phyloP scores from a whole-genome alignment of 2,113 vertebrate species.

The Stegostoma tigrinum region DNA sequence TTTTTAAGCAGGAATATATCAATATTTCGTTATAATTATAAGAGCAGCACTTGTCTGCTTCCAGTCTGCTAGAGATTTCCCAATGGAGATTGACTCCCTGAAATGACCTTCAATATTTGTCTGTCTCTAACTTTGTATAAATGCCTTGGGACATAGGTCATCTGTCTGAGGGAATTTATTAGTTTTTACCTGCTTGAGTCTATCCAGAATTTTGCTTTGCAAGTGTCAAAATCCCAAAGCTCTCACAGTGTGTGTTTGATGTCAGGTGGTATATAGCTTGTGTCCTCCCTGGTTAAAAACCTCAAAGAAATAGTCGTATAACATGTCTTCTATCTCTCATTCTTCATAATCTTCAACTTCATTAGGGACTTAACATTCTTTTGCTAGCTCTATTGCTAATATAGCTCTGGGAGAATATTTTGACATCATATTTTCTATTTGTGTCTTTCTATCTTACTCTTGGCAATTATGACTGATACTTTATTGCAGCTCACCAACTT shows the following conservation, averaged over 20 bases:
- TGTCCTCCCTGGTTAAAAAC: neutral
- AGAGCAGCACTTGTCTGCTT: neutral
- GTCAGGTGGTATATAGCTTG: neutral
- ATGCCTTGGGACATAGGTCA: neutral
- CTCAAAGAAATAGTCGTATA: neutral
- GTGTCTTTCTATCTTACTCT: neutral
- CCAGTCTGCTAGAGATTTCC: neutral
- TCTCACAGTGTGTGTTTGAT: neutral
- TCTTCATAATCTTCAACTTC: neutral
- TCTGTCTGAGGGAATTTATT: conserved; percentile 4
- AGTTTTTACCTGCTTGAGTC: neutral
- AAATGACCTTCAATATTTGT: neutral
- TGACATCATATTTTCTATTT: neutral
- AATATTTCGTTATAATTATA: neutral
- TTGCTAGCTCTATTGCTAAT: neutral
- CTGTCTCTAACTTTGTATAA: neutral
- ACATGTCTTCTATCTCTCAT: neutral
- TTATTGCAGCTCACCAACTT: neutral
- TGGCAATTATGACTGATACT: neutral
- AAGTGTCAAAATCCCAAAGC: conserved; percentile 17
- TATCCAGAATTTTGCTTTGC: neutral
- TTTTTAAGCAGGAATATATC: neutral
- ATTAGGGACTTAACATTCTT: neutral
- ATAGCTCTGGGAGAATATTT: neutral
- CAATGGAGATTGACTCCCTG: neutral